A percentile compares a stretch with the other conserved stretches of the same genome.
phyloP scores from a whole-genome alignment of 2,888 invertebrate genomes.

The Metopia argyrocephala region DNA sequence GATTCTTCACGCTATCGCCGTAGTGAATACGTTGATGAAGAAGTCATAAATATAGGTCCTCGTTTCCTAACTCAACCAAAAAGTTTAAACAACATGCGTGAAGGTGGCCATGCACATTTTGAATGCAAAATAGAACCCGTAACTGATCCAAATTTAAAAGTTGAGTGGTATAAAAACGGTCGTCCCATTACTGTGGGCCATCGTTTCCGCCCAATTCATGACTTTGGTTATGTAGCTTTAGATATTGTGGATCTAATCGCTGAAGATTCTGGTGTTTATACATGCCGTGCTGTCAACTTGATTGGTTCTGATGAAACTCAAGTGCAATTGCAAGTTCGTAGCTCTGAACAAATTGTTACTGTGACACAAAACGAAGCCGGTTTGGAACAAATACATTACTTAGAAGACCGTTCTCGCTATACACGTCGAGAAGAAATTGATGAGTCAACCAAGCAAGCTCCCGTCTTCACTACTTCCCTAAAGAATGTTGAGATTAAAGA shows the following conservation, averaged over 20 bases:
- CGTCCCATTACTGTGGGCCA: conserved; percentile 95
- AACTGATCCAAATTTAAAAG: conserved; percentile 96
- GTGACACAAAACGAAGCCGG: conserved; percentile 93
- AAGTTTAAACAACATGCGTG: conserved; percentile 89
- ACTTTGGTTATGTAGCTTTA: conserved; percentile 98
- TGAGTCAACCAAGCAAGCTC: conserved; percentile 92
- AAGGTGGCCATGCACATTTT: conserved; percentile 96
- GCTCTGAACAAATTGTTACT: conserved; percentile 89
- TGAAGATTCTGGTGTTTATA: conserved; percentile 96
- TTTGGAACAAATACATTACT: conserved; percentile 91
- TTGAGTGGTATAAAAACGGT: conserved; percentile 98
- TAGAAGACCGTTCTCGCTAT: conserved; percentile 91
- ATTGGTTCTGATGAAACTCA: conserved; percentile 93
- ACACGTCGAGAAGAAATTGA: conserved; percentile 87
- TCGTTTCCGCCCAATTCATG: conserved; percentile 96
- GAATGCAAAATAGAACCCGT: conserved; percentile 98
- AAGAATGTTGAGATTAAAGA: conserved; percentile 96
- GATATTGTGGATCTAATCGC: conserved; percentile 97
- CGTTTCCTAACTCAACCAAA: conserved; percentile 92
- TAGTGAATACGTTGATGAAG: conserved; percentile 89
- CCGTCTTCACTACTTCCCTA: conserved; percentile 94
- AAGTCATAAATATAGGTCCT: conserved; percentile 89
- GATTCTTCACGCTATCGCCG: conserved; percentile 91
- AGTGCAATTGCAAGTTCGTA: conserved; percentile 85
- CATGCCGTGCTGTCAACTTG: conserved; percentile 93